Evolutionary conservation across 30 jellyfish, hydroid and myxozoan species (phyloP), one percentile per base, ranked within the genome.

Genomic region (Cassiopea andromeda): DNA sequence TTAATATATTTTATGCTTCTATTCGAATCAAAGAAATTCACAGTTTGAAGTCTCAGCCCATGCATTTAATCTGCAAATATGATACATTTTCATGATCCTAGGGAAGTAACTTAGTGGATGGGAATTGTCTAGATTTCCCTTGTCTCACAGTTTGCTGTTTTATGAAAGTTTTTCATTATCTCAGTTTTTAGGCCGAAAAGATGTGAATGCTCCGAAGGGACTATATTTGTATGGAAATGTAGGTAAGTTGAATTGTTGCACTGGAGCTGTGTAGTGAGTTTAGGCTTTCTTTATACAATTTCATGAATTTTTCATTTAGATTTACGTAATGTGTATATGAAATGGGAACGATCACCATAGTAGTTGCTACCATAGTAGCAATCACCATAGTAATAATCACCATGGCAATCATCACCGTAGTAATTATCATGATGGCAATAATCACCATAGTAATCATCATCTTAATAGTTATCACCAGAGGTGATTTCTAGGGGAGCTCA

Each of bases 161-260:
- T 27, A 27, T 27, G 38, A 27, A 27, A 27, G 54, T 43, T 70
- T 18, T 70, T 7, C 45, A 4, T 70, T 70, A 18, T 27, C 27
- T 67, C 38, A 90, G 97, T 64, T 90, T 19, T 87, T 92, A 75
- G 90, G 96, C 18, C 68, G 16, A 44, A 89, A 85, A 79, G 72
- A 84, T 46, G 70, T 54, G 1, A 69, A 78, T 46, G 88, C 92
- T 54, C 98, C 98, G 7, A 85, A 80, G 92, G 99, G 99, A 18
- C 48, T 84, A 50, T 96, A 96, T 72, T 46, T 96, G 88, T 92
- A 88, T 82, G 99, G 99, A 68, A 87, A 94, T 64, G 99, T 96
- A 15, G 99, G 99, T 96, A 67, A 58, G 94, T 27, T 4, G 18
- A 18, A 27, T 27, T 27, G 38, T 27, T 27, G 38, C 38, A 27